phyloP scores from a whole-genome alignment of 2,888 invertebrate species.

The Julus scandinavius region DNA sequence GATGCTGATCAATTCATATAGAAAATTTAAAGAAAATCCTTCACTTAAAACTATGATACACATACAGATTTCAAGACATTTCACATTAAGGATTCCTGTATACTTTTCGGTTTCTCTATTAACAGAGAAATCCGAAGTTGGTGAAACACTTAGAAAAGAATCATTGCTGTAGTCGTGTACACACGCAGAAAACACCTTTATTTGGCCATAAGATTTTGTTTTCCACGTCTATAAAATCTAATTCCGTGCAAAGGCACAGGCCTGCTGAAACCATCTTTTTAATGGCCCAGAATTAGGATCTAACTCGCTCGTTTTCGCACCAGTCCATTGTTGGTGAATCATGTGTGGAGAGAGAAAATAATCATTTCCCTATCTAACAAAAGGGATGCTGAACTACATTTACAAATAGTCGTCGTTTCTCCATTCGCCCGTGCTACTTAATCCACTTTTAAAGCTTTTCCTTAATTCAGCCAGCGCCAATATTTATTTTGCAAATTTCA shows the following conservation, averaged over 20 bases:
- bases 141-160: too few relatives aligned
- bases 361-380: not conserved
- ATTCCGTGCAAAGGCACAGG: not conserved
- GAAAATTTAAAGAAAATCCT: too few relatives aligned
- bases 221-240: too few relatives aligned
- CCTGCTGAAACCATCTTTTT: not conserved
- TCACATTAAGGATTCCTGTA: too few relatives aligned
- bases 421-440: not conserved
- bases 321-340: not conserved
- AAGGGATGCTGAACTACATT: not conserved
- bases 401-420: not conserved
- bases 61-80: too few relatives aligned
- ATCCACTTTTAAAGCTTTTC: not conserved
- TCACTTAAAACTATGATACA: too few relatives aligned
- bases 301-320: conserved; percentile 4
- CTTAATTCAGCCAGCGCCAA: conserved; percentile 9
- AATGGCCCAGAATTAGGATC: not conserved
- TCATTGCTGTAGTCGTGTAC: too few relatives aligned
- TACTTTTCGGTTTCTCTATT: too few relatives aligned
- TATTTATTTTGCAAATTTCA: conserved; percentile 27
- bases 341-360: not conserved
- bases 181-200: too few relatives aligned
- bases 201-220: too few relatives aligned
- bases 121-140: too few relatives aligned
- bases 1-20: too few relatives aligned